Percentiles rank a stretch among this genome's conserved stretches.
phyloP scores from a whole-genome alignment of 2,113 vertebrate genomes.

The Ictalurus punctatus region DNA sequence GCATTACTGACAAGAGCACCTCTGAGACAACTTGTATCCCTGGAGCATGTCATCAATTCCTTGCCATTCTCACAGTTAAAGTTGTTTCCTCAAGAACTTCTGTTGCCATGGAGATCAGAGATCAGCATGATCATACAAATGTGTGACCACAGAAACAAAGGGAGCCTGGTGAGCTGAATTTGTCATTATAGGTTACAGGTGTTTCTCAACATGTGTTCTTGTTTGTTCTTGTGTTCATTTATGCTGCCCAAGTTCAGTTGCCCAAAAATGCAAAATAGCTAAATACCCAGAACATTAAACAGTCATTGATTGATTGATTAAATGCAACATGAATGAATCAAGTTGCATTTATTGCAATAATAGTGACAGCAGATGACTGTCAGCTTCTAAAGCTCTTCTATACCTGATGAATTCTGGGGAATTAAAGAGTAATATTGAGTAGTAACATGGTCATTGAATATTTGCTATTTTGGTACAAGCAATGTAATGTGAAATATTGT shows the following conservation, averaged over 20 bases:
- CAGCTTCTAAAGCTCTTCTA: background rate
- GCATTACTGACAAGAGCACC: slow-evolving; percentile 21
- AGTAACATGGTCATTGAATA: background rate
- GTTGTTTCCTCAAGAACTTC: slow-evolving; percentile 41
- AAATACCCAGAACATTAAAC: background rate
- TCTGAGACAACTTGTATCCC: slow-evolving; percentile 23
- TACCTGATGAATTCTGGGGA: background rate
- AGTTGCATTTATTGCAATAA: background rate
- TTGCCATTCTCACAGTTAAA: slow-evolving; percentile 45
- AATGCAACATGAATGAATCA: background rate
- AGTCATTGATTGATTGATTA: too few species aligned
- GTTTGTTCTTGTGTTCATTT: background rate
- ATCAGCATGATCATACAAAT: slow-evolving; percentile 9
- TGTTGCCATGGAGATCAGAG: slow-evolving; percentile 55
- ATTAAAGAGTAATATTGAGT: background rate
- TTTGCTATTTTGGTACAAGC: background rate
- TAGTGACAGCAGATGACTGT: background rate
- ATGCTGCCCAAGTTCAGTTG: background rate
- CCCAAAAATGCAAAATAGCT: background rate
- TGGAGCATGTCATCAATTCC: slow-evolving; percentile 24
- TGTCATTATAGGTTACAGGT: slow-evolving; percentile 9
- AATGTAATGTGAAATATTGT: background rate
- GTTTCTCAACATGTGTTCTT: slow-evolving; percentile 19
- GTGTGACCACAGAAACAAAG: slow-evolving; percentile 31
- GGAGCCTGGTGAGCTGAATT: slow-evolving; percentile 20